Evolutionary conservation across 2,888 invertebrate genomes (phyloP).

Genomic region (Norana najaformis): DNA sequence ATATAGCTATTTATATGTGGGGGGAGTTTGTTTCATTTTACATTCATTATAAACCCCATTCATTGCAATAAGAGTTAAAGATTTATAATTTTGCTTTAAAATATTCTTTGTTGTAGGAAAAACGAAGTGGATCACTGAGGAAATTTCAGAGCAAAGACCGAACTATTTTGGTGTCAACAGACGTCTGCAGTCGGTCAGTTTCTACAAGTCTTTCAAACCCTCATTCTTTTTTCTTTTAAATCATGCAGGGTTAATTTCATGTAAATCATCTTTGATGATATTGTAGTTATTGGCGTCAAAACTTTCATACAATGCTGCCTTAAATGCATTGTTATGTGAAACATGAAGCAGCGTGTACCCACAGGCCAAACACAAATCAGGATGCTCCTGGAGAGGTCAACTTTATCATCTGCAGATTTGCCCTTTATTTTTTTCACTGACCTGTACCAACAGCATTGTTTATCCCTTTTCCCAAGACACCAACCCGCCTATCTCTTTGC

Average conservation of each 20-base stretch:
- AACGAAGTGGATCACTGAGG: slow-evolving; percentile 86
- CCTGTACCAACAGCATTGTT: no score
- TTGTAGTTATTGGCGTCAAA: neutral
- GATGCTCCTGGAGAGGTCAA: no score
- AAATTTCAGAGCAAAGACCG: slow-evolving; percentile 92
- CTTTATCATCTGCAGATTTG: no score
- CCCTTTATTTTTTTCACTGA: no score
- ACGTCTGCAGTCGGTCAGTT: slow-evolving; percentile 88
- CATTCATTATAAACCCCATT: no score
- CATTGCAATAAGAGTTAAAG: no score
- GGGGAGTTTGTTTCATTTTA: no score
- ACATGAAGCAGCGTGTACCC: no score
- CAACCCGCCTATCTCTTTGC: neutral
- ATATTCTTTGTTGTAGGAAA: slow-evolving; percentile 1
- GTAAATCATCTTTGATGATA: neutral
- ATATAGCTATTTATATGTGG: no score
- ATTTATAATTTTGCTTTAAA: neutral
- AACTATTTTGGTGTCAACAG: slow-evolving; percentile 95
- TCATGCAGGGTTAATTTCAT: neutral
- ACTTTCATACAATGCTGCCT: neutral
- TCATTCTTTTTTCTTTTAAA: no score
- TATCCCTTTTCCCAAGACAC: neutral
- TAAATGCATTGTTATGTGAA: no score
- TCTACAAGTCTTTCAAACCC: neutral
- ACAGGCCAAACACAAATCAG: no score